Base-by-base conservation (phyloP, 2,113 vertebrate genomes). In the Sarotherodon lohbergeri region DNA sequence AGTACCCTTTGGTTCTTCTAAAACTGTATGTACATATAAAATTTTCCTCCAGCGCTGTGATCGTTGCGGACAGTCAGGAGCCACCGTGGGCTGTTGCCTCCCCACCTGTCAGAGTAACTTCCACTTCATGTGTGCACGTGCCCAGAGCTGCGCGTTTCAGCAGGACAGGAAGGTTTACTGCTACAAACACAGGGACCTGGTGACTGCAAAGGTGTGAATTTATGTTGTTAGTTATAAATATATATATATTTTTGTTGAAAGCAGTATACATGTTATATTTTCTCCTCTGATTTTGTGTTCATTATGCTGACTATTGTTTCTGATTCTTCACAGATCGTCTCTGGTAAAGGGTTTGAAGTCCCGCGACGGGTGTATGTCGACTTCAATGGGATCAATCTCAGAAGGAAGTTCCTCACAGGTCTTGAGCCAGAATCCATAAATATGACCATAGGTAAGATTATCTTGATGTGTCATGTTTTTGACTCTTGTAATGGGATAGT, bases 61-160 rank as follows among this genome's bases (percentile, higher is more conserved):
- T 90, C 93, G 95, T 43, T 99, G 98, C 82, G 92, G 96, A 68
- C 97, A 97, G 88, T 95, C 96, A 0, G 98, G 98, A 2, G 98
- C 98, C 24, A 99, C 98, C 0, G 98, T 99, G 57, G 98, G 98
- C 90, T 99, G 98, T 93, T 98, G 97, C 90, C 96, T 98, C 2
- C 92, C 97, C 36, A 97, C 97, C 27, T 99, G 98, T 89, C 97
- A 97, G 93, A 98, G 98, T 94, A 99, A 98, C 86, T 99, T 97
- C 92, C 98, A 99, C 94, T 99, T 98, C 95, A 98, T 98, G 98
- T 99, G 98, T 2, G 98, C 98, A 50, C 97, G 98, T 32, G 94
- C 95, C 57, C 95, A 96, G 66, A 96, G 94, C 86, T 98, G 98
- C 81, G 96, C 97, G 89, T 99, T 98, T 91, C 97, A 98, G 95